Evolutionary conservation across 2,888 invertebrate species (phyloP), one percentile per base, ranked within the genome.

Genomic region (Azorinus chamasolen): DNA sequence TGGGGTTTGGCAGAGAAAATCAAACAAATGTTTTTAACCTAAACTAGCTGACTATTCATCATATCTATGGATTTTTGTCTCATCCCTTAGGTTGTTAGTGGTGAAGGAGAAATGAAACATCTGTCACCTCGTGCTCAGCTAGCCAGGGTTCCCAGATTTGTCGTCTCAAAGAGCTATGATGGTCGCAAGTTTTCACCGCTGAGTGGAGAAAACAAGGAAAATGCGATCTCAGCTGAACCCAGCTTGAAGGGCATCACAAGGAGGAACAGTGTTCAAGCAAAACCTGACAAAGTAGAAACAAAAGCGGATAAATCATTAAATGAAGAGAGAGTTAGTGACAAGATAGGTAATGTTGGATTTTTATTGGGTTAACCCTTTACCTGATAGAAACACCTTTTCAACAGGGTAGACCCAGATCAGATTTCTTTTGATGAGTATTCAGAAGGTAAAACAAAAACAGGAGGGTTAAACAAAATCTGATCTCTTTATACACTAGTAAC

Each of bases 201-300:
- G 22, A n/a, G 27, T 46, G 76, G 75, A 18, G 39, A 79, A 18
- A 39, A 78, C 37, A 80, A 80, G 51, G 80, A 80, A 22, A 80
- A 80, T 46, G 20, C 18, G 14, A 0, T 16, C 18, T 22, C 25
- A 32, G 16, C 25, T 24, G 20, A 24, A 4, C 24, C 45, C 37
- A 37, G 22, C 22, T 22, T 55, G n/a, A 55, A 55, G 27, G 27
- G 55, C 18, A 12, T 55, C 5, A 6, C 5, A 3, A 22, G n/a
- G 20, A 32, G 5, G n/a, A 3, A 27, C 5, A 54, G 54, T 18
- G 27, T 14, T 12, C 4, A 5, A 20, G 22, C 5, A 5, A 51
- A 14, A 3, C 51, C 51, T 20, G 14, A 51, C 20, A 51, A 51
- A 51, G 24, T 51, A 51, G 20, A 51, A 20, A 48, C 14, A 48